These are phyloP conservation scores for Coluber constrictor DNA, from an alignment of 2,797 vertebrate species.

Conservation along the genomic window DNA sequence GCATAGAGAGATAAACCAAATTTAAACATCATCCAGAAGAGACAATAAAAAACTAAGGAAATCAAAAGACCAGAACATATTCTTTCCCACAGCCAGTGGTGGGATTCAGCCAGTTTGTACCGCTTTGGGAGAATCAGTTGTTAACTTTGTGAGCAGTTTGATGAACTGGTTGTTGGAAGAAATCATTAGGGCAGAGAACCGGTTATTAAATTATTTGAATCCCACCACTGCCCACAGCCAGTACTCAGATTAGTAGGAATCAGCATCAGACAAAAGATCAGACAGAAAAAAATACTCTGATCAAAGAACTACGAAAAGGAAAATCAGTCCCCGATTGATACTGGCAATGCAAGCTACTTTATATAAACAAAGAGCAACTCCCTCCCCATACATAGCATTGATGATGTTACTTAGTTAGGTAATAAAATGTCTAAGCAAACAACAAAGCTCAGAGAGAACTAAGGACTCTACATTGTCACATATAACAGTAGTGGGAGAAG, in stretches of 20 bases:
- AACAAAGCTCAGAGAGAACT: not conserved
- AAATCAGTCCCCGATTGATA: not conserved
- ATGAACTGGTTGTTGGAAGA: too few species aligned
- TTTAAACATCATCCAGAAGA: not conserved
- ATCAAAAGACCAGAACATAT: not conserved
- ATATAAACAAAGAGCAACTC: not conserved
- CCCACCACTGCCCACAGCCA: too few species aligned
- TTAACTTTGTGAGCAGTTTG: too few species aligned
- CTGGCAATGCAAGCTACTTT: not conserved
- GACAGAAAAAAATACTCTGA: not conserved
- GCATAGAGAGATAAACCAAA: not conserved
- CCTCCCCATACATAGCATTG: not conserved
- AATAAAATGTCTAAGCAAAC: not conserved
- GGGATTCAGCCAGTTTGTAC: too few species aligned
- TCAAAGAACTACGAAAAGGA: not conserved
- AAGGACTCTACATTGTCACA: not conserved
- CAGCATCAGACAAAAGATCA: not conserved
- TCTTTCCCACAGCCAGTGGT: not conserved
- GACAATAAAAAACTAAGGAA: not conserved
- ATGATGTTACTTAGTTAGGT: not conserved
- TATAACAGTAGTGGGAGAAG: not conserved
- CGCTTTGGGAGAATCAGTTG: too few species aligned
- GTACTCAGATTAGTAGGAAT: not conserved
- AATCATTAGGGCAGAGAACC: too few species aligned
- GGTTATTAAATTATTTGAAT: too few species aligned